These are phyloP conservation scores for Catharus fuscescens DNA, from an alignment of 2,113 vertebrate genomes.

Conservation along the genomic window DNA sequence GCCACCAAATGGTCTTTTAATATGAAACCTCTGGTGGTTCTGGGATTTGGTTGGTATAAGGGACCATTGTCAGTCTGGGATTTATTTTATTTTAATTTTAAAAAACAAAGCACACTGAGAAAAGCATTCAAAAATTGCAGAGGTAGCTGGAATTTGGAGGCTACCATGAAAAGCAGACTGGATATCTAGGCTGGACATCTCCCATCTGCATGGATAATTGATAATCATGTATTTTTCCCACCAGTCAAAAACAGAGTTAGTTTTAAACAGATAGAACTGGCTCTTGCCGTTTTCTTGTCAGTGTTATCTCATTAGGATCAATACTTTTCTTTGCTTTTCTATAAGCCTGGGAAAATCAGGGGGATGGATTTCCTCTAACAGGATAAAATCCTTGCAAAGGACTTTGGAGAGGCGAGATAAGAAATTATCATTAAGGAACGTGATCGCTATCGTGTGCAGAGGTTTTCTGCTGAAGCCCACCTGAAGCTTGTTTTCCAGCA, in stretches of 20 bases:
- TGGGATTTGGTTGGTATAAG: neutral
- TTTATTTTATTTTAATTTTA: neutral
- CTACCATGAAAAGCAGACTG: neutral
- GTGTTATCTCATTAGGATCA: slow-evolving; percentile 30
- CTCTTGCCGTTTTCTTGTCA: neutral
- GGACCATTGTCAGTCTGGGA: neutral
- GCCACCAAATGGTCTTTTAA: slow-evolving; percentile 59
- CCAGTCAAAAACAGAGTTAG: neutral
- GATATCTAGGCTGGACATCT: neutral
- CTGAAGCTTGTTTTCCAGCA: neutral
- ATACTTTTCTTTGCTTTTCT: slow-evolving; percentile 32
- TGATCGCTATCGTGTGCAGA: neutral
- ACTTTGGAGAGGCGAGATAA: slow-evolving; percentile 58
- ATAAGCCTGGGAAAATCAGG: slow-evolving; percentile 27
- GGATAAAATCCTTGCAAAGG: slow-evolving; percentile 22
- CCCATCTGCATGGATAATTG: neutral
- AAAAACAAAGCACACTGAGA: neutral
- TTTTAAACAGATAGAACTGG: neutral
- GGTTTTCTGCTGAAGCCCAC: neutral
- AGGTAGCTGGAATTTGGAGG: neutral
- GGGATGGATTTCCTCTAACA: slow-evolving; percentile 40
- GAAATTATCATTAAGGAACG: neutral
- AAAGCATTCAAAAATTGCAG: neutral
- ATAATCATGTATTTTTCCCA: neutral
- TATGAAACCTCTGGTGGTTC: neutral